Conservation (phyloP, 2,113 vertebrate species). For the Nettapus auritus region DNA sequence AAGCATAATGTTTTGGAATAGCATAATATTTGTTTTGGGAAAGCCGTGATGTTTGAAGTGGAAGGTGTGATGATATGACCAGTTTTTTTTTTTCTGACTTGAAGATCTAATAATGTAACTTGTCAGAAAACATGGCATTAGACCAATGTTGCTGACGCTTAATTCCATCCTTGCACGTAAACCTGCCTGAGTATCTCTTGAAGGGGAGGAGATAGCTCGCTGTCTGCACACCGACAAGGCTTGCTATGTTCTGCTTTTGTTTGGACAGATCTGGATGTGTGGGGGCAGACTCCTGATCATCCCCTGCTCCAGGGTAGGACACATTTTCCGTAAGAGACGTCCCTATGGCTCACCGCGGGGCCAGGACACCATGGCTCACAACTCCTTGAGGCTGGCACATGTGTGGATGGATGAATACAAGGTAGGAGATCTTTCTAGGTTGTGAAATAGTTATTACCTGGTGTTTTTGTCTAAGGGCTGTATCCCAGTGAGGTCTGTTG, state of each 20-base stretch:
- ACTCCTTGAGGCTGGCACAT: slow-evolving; percentile 91
- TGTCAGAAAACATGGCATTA: neutral
- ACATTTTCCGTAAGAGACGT: slow-evolving; percentile 96
- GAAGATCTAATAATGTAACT: neutral
- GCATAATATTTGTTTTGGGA: neutral
- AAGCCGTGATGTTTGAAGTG: neutral
- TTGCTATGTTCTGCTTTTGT: neutral
- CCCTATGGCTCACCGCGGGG: slow-evolving; percentile 94
- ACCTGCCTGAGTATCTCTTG: neutral
- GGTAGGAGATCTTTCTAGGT: slow-evolving; percentile 68
- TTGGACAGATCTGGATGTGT: slow-evolving; percentile 96
- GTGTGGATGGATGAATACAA: slow-evolving; percentile 99
- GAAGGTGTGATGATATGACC: neutral
- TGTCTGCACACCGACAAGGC: too few species aligned
- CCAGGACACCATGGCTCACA: slow-evolving; percentile 96
- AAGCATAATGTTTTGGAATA: too few species aligned
- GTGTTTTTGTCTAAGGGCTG: neutral
- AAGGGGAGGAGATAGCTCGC: neutral
- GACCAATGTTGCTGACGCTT: neutral
- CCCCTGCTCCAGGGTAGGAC: slow-evolving; percentile 95
- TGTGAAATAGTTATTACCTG: neutral
- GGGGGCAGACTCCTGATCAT: slow-evolving; percentile 92
- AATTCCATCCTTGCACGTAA: neutral
- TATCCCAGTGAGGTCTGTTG: neutral
- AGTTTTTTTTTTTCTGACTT: neutral